These are phyloP conservation scores for Sebastes taczanowskii DNA, from an alignment of 2,797 vertebrate species.

Conservation along the genomic window DNA sequence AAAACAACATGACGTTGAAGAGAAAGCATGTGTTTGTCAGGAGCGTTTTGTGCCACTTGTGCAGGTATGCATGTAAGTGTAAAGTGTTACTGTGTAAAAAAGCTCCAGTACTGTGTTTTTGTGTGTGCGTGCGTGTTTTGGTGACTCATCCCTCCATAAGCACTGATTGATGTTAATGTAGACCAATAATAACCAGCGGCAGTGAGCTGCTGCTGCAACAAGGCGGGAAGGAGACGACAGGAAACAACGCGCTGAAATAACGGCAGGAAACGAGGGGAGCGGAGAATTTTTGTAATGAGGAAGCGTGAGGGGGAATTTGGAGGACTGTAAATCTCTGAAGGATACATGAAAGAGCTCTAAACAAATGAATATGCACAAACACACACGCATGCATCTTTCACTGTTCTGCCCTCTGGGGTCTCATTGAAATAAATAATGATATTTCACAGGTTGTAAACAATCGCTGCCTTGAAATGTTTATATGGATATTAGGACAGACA, in stretches of 20 bases:
- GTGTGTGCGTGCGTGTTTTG: slow-evolving; percentile 24
- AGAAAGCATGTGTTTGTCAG: slow-evolving; percentile 11
- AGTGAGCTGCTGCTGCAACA: slow-evolving; percentile 20
- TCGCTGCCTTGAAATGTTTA: slow-evolving; percentile 18
- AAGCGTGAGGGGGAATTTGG: slow-evolving; percentile 24
- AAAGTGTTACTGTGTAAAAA: slow-evolving; percentile 1
- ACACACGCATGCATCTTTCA: slow-evolving; percentile 20
- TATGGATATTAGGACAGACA: slow-evolving; percentile 11
- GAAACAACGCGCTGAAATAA: slow-evolving; percentile 17
- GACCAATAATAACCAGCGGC: slow-evolving; percentile 48
- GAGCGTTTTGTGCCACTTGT: not conserved
- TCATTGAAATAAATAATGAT: slow-evolving; percentile 30
- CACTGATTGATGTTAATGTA: slow-evolving; percentile 46
- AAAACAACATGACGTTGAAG: slow-evolving; percentile 26
- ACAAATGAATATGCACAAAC: slow-evolving; percentile 58
- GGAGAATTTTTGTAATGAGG: slow-evolving; percentile 57
- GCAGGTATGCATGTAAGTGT: not conserved
- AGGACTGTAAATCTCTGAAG: slow-evolving; percentile 42
- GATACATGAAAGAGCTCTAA: slow-evolving; percentile 50
- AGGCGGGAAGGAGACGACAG: slow-evolving; percentile 25
- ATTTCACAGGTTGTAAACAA: slow-evolving; percentile 54
- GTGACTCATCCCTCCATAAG: slow-evolving; percentile 61
- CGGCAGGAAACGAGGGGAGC: slow-evolving; percentile 20
- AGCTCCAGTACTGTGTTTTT: not conserved
- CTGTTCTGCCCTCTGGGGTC: slow-evolving; percentile 11